Base-by-base conservation (phyloP, 2,113 vertebrate genomes). In the Cheilinus undulatus region DNA sequence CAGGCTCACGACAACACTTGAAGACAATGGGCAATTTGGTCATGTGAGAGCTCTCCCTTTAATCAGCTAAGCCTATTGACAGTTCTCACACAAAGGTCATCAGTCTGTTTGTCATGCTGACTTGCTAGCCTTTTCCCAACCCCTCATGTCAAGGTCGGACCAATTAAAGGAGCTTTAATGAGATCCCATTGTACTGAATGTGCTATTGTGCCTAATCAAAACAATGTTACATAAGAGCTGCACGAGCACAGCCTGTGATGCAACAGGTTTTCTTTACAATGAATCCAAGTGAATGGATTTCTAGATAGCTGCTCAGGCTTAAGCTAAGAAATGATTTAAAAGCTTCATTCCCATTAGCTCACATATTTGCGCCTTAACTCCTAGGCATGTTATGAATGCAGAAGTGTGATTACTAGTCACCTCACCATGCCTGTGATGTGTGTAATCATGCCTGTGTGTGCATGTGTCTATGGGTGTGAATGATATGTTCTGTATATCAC, bases 141-240 rank as follows among this genome's bases (percentile, higher is more conserved):
- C 66, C 2, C 48, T 34, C 36, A 58, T 51, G 36, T 56, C 48
- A 61, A 71, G 38, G 57, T 74, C 62, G 43, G 57, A 32, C 34
- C 53, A 77, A 75, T 67, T 65, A 85, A 54, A 72, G 22, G 38
- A 66, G 72, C 66, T 76, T 66, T 74, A 70, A 61, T 80, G 22
- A 77, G 59, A 79, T 53, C 60, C 49, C 69, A 32, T 11, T 46
- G 38, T 4, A 8, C 8, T 32, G 0, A 11, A 19, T 57, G 61
- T 38, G 52, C 0, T 3, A 38, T 65, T 60, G 53, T 67, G 57
- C 67, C 19, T 22, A 36, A 45, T 45, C 61, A 19, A 61, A 61
- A 69, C 50, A 66, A 49, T 42, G 53, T 49, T 36, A 43, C 28
- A 30, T 49, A 49, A 74, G 10, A 72, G 13, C 12, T 38, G 71